Evolutionary conservation across 2,797 vertebrate species (phyloP).

Genomic region (Coracias cyanogaster): DNA sequence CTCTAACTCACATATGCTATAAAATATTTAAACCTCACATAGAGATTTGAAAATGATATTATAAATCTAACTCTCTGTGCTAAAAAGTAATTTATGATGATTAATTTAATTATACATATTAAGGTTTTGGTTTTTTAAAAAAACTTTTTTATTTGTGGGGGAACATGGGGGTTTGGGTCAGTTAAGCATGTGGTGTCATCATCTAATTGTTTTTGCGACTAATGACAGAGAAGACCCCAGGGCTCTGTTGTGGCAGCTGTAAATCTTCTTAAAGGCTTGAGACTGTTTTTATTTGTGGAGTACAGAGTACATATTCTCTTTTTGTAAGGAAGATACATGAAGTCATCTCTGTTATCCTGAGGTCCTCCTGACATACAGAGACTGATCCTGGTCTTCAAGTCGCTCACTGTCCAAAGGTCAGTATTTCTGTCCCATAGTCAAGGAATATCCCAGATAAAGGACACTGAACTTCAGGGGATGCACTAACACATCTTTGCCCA

Average conservation of each 20-base stretch:
- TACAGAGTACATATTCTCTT: not conserved
- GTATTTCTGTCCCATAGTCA: not conserved
- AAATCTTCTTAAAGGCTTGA: slow-evolving; percentile 35
- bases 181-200: not conserved
- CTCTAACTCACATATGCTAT: slow-evolving; percentile 80
- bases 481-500: fast-evolving
- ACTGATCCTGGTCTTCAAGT: not conserved
- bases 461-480: not conserved
- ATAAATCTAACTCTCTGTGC: slow-evolving; percentile 79
- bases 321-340: not conserved
- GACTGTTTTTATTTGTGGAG: slow-evolving; percentile 39
- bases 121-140: slow-evolving; percentile 74
- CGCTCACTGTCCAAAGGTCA: not conserved
- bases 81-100: slow-evolving; percentile 81
- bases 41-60: slow-evolving; percentile 82
- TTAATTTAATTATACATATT: slow-evolving; percentile 80
- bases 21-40: slow-evolving; percentile 85
- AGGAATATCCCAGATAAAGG: not conserved
- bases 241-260: slow-evolving; percentile 21
- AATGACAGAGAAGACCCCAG: slow-evolving; percentile 11
- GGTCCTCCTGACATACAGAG: not conserved
- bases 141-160: slow-evolving; percentile 24
- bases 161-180: not conserved
- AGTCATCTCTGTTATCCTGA: not conserved
- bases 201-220: slow-evolving; percentile 33